Conservation (phyloP, 2,113 vertebrate species). For the Channa argus region DNA sequence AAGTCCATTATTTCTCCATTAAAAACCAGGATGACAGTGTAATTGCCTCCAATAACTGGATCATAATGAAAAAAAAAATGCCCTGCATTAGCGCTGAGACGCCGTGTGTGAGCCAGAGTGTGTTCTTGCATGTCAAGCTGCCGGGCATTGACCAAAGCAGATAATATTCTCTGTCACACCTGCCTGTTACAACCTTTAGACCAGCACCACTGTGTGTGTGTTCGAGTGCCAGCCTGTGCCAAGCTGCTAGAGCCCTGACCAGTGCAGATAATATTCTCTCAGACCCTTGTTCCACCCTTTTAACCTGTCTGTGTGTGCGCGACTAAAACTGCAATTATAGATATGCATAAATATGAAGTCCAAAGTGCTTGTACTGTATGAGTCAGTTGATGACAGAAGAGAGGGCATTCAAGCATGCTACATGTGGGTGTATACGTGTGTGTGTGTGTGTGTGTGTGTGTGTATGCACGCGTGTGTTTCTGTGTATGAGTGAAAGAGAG, state of each 20-base stretch:
- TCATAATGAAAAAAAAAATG: constrained; percentile 53
- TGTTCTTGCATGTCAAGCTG: constrained; percentile 24
- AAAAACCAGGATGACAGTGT: constrained; percentile 57
- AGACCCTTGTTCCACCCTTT: constrained; percentile 30
- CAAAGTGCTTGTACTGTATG: neutral
- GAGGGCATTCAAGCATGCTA: constrained; percentile 12
- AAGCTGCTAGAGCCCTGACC: constrained; percentile 39
- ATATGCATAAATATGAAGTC: constrained; percentile 25
- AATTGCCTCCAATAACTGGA: constrained; percentile 57
- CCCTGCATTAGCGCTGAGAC: constrained; percentile 22
- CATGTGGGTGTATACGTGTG: neutral
- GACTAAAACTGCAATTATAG: constrained; percentile 6
- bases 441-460: neutral
- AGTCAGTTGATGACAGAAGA: constrained; percentile 18
- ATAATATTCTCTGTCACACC: constrained; percentile 46
- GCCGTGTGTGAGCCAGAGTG: neutral
- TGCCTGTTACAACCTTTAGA: constrained; percentile 34
- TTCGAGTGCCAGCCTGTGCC: neutral
- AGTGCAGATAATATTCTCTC: constrained; percentile 39
- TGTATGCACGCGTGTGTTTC: neutral
- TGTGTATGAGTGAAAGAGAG: no score
- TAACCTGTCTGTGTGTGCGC: constrained; percentile 2
- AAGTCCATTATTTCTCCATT: constrained; percentile 66
- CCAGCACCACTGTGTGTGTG: neutral
- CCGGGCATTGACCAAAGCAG: constrained; percentile 28